Base-by-base conservation (phyloP, 2,888 invertebrate species). In the Eudemis profundana region DNA sequence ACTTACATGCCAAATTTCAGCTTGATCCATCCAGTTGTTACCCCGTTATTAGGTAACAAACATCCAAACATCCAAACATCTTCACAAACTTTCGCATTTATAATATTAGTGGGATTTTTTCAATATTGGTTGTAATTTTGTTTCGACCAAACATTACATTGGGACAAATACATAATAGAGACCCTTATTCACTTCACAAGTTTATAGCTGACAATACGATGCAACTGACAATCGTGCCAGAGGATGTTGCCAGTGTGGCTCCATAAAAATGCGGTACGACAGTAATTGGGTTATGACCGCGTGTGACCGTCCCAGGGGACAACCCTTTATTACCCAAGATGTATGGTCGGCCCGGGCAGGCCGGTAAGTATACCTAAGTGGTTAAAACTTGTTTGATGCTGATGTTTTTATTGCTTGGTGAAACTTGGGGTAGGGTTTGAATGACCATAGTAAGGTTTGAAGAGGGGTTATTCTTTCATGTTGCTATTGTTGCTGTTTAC, bases 241-340 rank as follows among this genome's bases (percentile, higher is more conserved):
- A n/a, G 12, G n/a, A 38, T 49, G 21, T 33, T 21, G 21, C 8
- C 33, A 36, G 21, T 14, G 46, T 12, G 33, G 49, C 76, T 77
- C 81, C 79, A 83, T 85, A 83, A 83, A 84, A 84, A 82, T 77
- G 78, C 80, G 79, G 80, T 77, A 77, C 79, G 79, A 74, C 74
- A 75, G 80, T 85, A 84, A 85, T 84, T 83, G 83, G 78, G 81
- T 83, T 85, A 84, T 84, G 85, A 84, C 83, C 82, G 80, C 78
- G 70, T 72, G 75, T 73, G 76, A 74, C 70, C 67, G 67, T 59
- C 76, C 72, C 62, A 44, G 69, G 80, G 82, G 78, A 76, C 69
- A 66, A 72, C 65, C 72, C 74, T 82, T 80, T 83, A 82, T 80
- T 81, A 75, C 76, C 61, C 72, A 66, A 73, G 77, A 78, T 79